A percentile compares a stretch with the other conserved stretches of the same genome.
These are phyloP conservation scores for Cotesia congregata DNA, from an alignment of 2,888 invertebrate genomes.

Conservation along the genomic window DNA sequence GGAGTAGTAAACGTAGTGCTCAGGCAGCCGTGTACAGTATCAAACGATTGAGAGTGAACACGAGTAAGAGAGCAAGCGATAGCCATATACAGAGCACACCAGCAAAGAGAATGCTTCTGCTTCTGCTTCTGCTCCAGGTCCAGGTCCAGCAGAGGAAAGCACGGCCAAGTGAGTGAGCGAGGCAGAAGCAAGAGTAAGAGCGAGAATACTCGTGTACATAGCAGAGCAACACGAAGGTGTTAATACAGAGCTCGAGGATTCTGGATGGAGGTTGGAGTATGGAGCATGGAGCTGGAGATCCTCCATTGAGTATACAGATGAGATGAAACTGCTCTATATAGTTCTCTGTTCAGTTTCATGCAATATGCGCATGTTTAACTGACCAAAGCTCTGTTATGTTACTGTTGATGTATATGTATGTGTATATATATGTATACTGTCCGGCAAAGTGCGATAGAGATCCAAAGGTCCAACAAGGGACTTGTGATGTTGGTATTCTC, in stretches of 20 bases:
- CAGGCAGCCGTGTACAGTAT: constrained; percentile 17
- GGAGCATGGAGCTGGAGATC: constrained; percentile 24
- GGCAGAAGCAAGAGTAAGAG: constrained; percentile 30
- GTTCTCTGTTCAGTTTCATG: constrained; percentile 68
- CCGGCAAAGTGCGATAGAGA: constrained; percentile 30
- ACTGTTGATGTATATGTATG: background rate
- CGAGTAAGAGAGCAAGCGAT: constrained; percentile 11
- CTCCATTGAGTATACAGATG: constrained; percentile 52
- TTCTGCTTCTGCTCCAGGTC: too few relatives aligned
- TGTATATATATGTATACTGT: background rate
- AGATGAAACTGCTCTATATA: background rate
- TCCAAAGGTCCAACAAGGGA: constrained; percentile 48
- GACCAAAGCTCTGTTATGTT: constrained; percentile 62
- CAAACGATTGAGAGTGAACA: constrained; percentile 20
- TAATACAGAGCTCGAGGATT: constrained; percentile 68
- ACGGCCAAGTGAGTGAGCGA: constrained; percentile 5
- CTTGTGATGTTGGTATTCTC: constrained; percentile 39
- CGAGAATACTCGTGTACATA: constrained; percentile 44
- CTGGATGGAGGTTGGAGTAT: too few relatives aligned
- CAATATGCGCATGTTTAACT: constrained; percentile 71
- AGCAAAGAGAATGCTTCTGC: constrained; percentile 19
- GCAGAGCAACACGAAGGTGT: constrained; percentile 62
- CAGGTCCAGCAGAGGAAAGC: background rate
- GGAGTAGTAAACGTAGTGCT: constrained; percentile 28
- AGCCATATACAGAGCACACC: constrained; percentile 6